Evolutionary conservation across 2,888 invertebrate genomes (phyloP).

Genomic region (Sesia bembeciformis): DNA sequence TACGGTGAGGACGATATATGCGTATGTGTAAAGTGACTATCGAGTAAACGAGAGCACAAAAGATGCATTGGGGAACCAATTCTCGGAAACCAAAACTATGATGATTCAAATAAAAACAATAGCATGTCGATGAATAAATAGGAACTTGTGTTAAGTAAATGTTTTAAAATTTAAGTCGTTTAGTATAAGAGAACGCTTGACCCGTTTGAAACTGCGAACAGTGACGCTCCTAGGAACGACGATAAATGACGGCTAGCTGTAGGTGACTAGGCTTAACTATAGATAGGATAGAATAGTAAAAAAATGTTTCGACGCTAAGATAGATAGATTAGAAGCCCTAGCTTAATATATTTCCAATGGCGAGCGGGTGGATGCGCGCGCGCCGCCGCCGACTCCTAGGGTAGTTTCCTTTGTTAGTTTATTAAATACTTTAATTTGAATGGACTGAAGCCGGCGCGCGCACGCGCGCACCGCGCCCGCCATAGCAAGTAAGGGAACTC

Average conservation of each 20-base stretch:
- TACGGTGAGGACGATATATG: neutral
- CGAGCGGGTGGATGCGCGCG: constrained; percentile 27
- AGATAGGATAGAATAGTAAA: constrained; percentile 70
- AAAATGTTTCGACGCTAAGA: constrained; percentile 70
- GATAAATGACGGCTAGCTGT: constrained; percentile 54
- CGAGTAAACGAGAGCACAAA: constrained; percentile 46
- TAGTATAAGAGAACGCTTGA: constrained; percentile 60
- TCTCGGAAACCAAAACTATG: constrained; percentile 55
- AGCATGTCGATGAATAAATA: constrained; percentile 60
- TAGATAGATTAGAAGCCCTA: constrained; percentile 63
- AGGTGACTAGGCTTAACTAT: constrained; percentile 60
- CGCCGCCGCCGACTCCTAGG: constrained; percentile 47
- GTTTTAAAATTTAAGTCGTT: constrained; percentile 65
- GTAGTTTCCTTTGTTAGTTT: constrained; percentile 72
- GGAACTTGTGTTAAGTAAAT: constrained; percentile 61
- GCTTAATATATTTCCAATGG: constrained; percentile 52
- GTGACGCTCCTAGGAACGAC: constrained; percentile 45
- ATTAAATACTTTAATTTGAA: constrained; percentile 73
- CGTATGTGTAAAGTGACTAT: constrained; percentile 1
- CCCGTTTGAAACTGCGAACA: constrained; percentile 47
- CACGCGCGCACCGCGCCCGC: constrained; percentile 29
- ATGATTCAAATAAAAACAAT: constrained; percentile 46
- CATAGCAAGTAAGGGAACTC: constrained; percentile 28
- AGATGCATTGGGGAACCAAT: constrained; percentile 53
- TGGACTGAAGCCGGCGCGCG: constrained; percentile 58